These are phyloP conservation scores for Eublepharis macularius DNA, from an alignment of 2,113 vertebrate genomes.

Conservation along the genomic window DNA sequence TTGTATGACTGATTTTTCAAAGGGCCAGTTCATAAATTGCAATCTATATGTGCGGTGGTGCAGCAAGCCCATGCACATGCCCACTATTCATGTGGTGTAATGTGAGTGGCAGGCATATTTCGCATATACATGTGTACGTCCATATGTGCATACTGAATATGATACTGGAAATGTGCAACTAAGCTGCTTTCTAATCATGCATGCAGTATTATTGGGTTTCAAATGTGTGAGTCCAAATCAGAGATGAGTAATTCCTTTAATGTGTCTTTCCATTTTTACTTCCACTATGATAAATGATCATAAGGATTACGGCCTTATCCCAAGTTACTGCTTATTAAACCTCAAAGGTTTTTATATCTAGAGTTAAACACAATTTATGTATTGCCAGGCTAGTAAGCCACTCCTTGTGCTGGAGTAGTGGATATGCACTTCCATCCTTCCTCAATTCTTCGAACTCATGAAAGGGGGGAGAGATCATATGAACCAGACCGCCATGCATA, in stretches of 20 bases:
- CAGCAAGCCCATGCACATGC: background rate
- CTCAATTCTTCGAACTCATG: background rate
- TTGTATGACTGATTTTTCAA: background rate
- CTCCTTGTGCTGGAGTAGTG: background rate
- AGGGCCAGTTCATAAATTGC: background rate
- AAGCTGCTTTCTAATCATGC: background rate
- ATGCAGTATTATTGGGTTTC: background rate
- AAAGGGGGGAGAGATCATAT: background rate
- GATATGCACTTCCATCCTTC: background rate
- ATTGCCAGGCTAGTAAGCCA: background rate
- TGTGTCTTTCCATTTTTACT: background rate
- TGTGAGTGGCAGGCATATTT: background rate
- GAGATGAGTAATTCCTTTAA: background rate
- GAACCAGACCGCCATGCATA: too few relatives aligned
- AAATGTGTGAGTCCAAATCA: background rate
- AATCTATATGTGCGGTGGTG: background rate
- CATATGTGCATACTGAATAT: background rate
- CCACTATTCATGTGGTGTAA: background rate
- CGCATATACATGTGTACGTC: background rate
- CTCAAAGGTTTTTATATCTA: background rate
- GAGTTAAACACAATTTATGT: background rate
- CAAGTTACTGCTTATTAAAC: background rate
- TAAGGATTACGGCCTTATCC: background rate
- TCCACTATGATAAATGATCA: background rate
- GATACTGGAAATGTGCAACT: background rate